Percentiles rank a stretch among this genome's conserved stretches.
Conservation (phyloP, 2,113 vertebrate genomes). For the Corvus cornix region DNA sequence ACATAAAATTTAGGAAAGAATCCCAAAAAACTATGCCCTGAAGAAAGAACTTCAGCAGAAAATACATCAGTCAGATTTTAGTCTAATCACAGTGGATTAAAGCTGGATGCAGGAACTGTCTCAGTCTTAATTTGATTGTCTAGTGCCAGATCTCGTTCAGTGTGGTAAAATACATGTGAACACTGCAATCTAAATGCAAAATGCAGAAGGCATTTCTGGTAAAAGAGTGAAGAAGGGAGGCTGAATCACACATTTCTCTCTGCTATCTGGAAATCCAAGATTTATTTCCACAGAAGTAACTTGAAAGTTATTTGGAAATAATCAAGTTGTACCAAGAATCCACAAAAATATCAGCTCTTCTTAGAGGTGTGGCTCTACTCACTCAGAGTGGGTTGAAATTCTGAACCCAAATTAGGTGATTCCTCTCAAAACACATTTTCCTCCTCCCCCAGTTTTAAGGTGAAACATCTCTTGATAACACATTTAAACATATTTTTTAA, state of each 20-base stretch:
- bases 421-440: background rate
- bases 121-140: background rate
- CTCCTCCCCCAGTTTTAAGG: background rate
- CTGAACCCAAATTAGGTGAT: background rate
- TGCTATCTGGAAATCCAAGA: background rate
- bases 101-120: background rate
- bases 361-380: background rate
- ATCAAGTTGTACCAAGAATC: background rate
- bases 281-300: background rate
- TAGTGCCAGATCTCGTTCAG: background rate
- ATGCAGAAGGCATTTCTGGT: background rate
- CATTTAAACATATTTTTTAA: background rate
- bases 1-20: background rate
- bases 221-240: background rate
- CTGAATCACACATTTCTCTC: background rate
- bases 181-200: background rate
- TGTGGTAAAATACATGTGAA: background rate
- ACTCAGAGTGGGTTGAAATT: background rate
- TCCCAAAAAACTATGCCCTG: background rate
- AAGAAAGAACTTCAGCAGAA: background rate
- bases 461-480: background rate
- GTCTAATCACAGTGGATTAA: background rate
- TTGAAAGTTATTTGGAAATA: background rate
- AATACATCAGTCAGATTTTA: background rate
- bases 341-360: background rate